Conservation (phyloP, 2,888 invertebrate species). For the Calliopum simillimum region DNA sequence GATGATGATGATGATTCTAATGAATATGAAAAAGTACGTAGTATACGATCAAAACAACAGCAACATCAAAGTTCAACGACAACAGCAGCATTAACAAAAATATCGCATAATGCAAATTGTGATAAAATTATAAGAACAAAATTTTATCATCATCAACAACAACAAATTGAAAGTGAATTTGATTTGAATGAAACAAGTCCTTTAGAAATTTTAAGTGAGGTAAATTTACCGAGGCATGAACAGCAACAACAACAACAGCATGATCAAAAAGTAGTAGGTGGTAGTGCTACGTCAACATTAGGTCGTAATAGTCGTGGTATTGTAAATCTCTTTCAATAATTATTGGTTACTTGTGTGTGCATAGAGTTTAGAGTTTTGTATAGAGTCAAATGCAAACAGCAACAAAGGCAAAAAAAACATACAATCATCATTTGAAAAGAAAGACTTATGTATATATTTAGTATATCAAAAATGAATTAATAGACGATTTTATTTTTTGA, state of each 20-base stretch:
- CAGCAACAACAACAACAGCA: conserved; percentile 46
- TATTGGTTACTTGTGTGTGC: conserved; percentile 12
- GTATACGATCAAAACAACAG: conserved; percentile 26
- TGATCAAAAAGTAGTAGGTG: conserved; percentile 28
- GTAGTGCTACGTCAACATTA: conserved; percentile 40
- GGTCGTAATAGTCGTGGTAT: conserved; percentile 48
- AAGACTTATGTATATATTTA: too few species aligned
- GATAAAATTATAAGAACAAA: conserved; percentile 1
- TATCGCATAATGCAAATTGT: conserved; percentile 19
- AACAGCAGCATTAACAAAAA: neutral
- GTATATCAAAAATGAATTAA: too few species aligned
- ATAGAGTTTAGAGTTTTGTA: neutral
- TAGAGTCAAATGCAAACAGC: neutral
- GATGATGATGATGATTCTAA: conserved; percentile 52
- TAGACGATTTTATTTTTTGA: too few species aligned
- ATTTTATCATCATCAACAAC: neutral
- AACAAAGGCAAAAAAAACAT: neutral
- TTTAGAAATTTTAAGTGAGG: too few species aligned
- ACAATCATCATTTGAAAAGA: too few species aligned
- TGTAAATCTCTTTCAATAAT: conserved; percentile 52
- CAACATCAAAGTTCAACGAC: conserved; percentile 11
- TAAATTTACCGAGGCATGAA: conserved; percentile 37
- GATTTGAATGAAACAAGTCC: neutral
- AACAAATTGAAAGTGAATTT: conserved; percentile 3
- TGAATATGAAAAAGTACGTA: conserved; percentile 26